Evolutionary conservation across 2,113 vertebrate species (phyloP), one percentile per base, ranked within the genome.

Genomic region (Oncorhynchus nerka): DNA sequence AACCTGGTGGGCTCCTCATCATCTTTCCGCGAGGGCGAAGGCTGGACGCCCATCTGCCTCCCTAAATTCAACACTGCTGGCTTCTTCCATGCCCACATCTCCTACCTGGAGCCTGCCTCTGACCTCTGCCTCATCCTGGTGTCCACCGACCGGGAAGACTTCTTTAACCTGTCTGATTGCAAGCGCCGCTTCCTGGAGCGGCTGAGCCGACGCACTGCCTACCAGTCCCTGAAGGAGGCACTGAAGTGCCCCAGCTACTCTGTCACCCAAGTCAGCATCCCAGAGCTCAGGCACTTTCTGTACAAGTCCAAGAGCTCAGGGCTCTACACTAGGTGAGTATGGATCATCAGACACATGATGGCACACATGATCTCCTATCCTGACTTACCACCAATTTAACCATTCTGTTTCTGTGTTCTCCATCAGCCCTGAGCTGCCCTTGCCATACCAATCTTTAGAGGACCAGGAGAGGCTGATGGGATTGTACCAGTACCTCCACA

Each of bases 241-340:
- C 90, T 98, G 26, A 94, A 90, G 79, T 90, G 85, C 16, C 95
- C 96, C 26, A 95, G 90, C 83, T 99, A 99, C 83, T 93, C 95
- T 0, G 94, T 96, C 0, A 84, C 90, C 66, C 97, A 97, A 84
- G 95, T 97, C 68, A 96, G 95, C 86, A 95, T 99, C 84, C 96
- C 96, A 0, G 96, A 99, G 85, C 95, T 99, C 77, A 90, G 96
- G 45, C 97, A 99, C 91, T 99, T 99, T 89, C 93, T 99, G 84
- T 99, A 99, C 90, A 99, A 99, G 84, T 99, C 97, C 9, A 99
- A 97, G 92, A 99, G 98, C 91, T 99, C 97, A 0, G 97, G 97
- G 34, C 94, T 99, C 76, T 99, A 97, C 89, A 99, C 97, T 91
- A 98, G 97, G 98, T 99, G 87, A 93, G 96, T 64, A 59, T 2